Evolutionary conservation across 2,888 invertebrate genomes (phyloP).

Genomic region (Eupithecia abbreviata): DNA sequence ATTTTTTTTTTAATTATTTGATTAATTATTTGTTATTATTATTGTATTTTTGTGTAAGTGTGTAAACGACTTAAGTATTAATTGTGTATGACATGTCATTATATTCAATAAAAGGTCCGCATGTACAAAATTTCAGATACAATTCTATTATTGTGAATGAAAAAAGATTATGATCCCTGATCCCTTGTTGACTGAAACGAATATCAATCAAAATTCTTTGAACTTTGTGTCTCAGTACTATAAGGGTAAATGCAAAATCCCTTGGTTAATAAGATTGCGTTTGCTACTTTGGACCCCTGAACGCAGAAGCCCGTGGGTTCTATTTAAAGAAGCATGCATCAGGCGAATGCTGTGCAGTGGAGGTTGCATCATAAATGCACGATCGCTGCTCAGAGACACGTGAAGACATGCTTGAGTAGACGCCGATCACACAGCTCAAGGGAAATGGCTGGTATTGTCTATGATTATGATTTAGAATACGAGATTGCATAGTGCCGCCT

Average conservation of each 20-base stretch:
- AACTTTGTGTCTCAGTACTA: neutral
- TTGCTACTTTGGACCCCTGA: neutral
- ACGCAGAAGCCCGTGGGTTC: neutral
- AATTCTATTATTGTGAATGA: no score
- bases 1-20: no score
- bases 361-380: slow-evolving; percentile 29
- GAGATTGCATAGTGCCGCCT: neutral
- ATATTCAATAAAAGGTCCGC: no score
- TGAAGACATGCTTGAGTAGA: slow-evolving; percentile 32
- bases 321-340: neutral
- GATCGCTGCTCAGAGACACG: slow-evolving; percentile 20
- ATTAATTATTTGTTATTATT: no score
- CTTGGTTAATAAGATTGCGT: neutral
- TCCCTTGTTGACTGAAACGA: neutral
- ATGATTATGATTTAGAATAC: neutral
- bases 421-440: slow-evolving; percentile 5
- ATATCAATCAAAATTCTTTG: neutral
- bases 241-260: neutral
- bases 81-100: no score
- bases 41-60: no score
- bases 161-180: no score
- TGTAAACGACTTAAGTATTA: no score
- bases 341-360: neutral
- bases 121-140: no score
- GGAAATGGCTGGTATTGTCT: slow-evolving; percentile 9